A percentile compares a stretch with the other conserved stretches of the same genome.
These are phyloP conservation scores for Apodemia hepburni DNA, from an alignment of 2,888 invertebrate genomes.

Conservation along the genomic window DNA sequence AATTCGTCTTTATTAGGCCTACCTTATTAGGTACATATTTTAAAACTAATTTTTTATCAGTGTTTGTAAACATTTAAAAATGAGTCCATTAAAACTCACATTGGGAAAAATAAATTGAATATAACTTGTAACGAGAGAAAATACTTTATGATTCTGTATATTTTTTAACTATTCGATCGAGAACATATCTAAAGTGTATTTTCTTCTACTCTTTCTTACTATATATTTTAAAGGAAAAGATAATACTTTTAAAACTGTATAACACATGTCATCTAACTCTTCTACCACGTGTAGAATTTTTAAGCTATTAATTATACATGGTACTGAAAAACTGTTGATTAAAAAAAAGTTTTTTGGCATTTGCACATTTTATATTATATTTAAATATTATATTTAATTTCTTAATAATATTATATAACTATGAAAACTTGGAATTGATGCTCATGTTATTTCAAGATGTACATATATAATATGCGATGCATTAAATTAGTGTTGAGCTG, in stretches of 20 bases:
- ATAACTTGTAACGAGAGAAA: too few relatives aligned
- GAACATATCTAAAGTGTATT: not conserved
- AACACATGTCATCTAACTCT: not conserved
- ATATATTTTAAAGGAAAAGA: not conserved
- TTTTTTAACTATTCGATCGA: not conserved
- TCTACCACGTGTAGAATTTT: not conserved
- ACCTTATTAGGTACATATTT: not conserved
- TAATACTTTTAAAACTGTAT: not conserved
- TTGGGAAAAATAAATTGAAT: too few relatives aligned
- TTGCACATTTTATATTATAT: not conserved
- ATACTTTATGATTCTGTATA: not conserved
- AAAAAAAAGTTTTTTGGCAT: not conserved
- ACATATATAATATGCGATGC: not conserved
- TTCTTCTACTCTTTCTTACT: not conserved
- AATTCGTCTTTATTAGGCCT: not conserved
- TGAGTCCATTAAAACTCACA: not conserved
- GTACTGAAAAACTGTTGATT: not conserved
- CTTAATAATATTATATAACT: not conserved
- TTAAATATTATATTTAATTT: not conserved
- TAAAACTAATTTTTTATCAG: not conserved
- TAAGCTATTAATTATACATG: not conserved
- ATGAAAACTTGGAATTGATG: constrained; percentile 4
- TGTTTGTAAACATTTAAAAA: not conserved
- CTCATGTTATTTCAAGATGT: not conserved
- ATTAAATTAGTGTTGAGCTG: not conserved